Conservation (phyloP, 2,113 vertebrate genomes). For the Apteryx owenii region DNA sequence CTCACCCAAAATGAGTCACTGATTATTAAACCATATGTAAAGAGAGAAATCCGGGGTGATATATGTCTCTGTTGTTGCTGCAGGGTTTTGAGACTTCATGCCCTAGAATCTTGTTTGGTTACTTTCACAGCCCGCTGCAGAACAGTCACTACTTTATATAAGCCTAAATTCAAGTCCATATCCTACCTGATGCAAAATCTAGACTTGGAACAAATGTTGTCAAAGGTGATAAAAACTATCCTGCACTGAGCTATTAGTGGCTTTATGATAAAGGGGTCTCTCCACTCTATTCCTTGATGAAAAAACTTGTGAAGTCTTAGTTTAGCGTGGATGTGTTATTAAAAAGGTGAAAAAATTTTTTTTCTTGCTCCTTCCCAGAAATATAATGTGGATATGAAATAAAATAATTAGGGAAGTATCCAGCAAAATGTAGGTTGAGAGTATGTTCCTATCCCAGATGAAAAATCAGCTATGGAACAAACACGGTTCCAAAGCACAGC, state of each 20-base stretch:
- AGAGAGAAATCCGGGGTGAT: background rate
- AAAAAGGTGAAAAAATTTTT: background rate
- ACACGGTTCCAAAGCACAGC: background rate
- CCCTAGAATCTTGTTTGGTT: background rate
- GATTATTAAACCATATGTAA: background rate
- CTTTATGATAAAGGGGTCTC: background rate
- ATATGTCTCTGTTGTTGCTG: background rate
- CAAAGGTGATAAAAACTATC: background rate
- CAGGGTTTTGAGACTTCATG: background rate
- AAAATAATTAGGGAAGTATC: background rate
- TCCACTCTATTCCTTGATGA: background rate
- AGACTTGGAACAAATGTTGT: background rate
- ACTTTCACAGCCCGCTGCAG: background rate
- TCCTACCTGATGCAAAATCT: background rate
- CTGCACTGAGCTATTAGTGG: background rate
- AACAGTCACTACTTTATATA: background rate
- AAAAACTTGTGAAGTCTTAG: background rate
- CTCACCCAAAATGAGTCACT: background rate
- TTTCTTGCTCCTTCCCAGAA: background rate
- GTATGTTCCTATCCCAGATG: background rate
- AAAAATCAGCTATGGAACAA: background rate
- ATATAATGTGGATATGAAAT: background rate
- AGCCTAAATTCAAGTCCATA: background rate
- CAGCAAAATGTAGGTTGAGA: background rate
- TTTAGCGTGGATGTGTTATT: background rate